Evolutionary conservation across 2,797 vertebrate genomes (phyloP).

Genomic region (Poecilia picta): DNA sequence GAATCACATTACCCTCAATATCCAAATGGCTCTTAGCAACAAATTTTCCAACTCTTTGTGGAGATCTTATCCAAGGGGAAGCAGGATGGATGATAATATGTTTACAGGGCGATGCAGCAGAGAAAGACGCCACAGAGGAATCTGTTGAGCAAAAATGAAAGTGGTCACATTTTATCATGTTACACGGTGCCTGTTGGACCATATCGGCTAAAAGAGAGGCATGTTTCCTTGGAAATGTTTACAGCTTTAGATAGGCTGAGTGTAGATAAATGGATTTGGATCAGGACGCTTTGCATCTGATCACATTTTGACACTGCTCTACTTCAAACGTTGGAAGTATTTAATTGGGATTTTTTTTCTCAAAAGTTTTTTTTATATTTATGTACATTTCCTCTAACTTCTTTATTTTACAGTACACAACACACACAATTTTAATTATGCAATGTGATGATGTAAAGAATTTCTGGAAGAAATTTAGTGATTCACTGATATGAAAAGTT

Average conservation of each 20-base stretch:
- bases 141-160: constrained; percentile 37
- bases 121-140: constrained; percentile 42
- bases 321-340: background rate
- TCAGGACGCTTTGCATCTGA: background rate
- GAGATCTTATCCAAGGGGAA: constrained; percentile 15
- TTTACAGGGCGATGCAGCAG: constrained; percentile 51
- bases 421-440: background rate
- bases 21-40: constrained; percentile 44
- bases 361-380: background rate
- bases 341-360: background rate
- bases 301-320: background rate
- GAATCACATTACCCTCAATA: constrained; percentile 41
- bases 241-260: constrained; percentile 38
- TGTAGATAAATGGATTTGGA: background rate
- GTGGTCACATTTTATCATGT: constrained; percentile 20
- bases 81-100: constrained; percentile 44
- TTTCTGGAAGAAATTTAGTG: background rate
- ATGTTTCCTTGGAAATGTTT: constrained; percentile 47
- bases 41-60: constrained; percentile 27
- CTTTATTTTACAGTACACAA: background rate
- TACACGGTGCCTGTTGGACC: constrained; percentile 44
- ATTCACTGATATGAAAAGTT: background rate
- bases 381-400: background rate
- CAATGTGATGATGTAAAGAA: background rate
- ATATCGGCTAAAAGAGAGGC: constrained; percentile 50